phyloP scores from a whole-genome alignment of 2,888 invertebrate genomes.

The Mesorhabditis sp. region DNA sequence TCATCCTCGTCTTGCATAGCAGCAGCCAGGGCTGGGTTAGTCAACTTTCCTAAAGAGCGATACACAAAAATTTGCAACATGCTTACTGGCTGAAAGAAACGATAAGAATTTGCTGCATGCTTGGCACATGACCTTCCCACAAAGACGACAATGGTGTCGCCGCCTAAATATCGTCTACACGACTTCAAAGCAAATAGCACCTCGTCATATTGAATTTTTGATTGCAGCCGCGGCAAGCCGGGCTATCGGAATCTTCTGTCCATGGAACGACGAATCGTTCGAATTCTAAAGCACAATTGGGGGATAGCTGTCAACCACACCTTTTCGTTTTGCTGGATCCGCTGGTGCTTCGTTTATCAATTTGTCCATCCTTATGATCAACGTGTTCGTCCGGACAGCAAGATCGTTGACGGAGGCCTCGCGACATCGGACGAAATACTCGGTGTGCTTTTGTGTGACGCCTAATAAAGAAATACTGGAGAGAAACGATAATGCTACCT shows the following conservation, averaged over 20 bases:
- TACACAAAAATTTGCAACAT: neutral
- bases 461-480: too few species aligned
- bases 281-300: conserved; percentile 62
- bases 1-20: neutral
- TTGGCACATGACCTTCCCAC: conserved; percentile 56
- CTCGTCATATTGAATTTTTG: neutral
- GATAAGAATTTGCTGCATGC: conserved; percentile 54
- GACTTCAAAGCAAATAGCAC: conserved; percentile 2
- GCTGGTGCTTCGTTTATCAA: conserved; percentile 76
- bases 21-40: conserved; percentile 62
- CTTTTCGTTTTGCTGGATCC: conserved; percentile 60
- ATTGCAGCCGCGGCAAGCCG: conserved; percentile 65
- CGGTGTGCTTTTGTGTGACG: conserved; percentile 40
- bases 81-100: conserved; percentile 50
- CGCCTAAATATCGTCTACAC: conserved; percentile 66
- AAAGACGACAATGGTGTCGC: conserved; percentile 87
- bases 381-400: conserved; percentile 88
- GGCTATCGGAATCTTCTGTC: conserved; percentile 85
- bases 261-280: conserved; percentile 77
- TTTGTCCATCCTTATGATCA: conserved; percentile 87
- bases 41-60: conserved; percentile 64
- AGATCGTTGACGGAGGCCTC: conserved; percentile 77
- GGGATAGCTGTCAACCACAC: conserved; percentile 21
- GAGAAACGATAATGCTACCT: conserved; percentile 3
- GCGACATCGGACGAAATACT: conserved; percentile 58